Evolutionary conservation across 2,113 vertebrate genomes (phyloP).

Genomic region (Phrynosoma blainvillii): DNA sequence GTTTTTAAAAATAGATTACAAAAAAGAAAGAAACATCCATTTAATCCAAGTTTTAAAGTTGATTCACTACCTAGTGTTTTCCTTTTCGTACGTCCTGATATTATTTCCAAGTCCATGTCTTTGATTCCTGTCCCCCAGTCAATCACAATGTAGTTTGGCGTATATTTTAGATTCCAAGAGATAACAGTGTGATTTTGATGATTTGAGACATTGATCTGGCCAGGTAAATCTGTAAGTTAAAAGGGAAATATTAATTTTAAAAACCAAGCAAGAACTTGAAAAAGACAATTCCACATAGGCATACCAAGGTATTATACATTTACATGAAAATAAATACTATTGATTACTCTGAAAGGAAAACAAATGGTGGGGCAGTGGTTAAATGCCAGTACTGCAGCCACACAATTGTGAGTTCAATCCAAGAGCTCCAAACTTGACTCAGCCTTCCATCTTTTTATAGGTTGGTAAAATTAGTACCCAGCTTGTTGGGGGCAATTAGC

Average conservation of each 20-base stretch:
- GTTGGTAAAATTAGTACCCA: too few species aligned
- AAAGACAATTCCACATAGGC: background rate
- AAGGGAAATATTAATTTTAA: background rate
- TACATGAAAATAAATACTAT: background rate
- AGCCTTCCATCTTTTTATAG: too few species aligned
- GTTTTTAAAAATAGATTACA: background rate
- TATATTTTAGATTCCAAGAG: slow-evolving; percentile 64
- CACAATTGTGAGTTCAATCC: too few species aligned
- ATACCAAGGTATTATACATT: background rate
- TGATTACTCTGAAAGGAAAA: background rate
- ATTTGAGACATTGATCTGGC: slow-evolving; percentile 50
- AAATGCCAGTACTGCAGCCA: too few species aligned
- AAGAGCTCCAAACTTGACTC: too few species aligned
- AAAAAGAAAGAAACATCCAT: slow-evolving; percentile 1
- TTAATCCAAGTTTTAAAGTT: background rate
- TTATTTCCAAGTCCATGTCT: slow-evolving; percentile 57
- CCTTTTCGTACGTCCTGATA: background rate
- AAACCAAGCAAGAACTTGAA: background rate
- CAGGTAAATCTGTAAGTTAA: slow-evolving; percentile 60
- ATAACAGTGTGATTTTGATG: slow-evolving; percentile 33
- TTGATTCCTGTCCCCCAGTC: slow-evolving; percentile 65
- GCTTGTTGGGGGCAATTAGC: too few species aligned
- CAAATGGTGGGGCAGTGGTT: background rate
- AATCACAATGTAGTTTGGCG: slow-evolving; percentile 62
- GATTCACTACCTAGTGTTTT: slow-evolving; percentile 54